Base-by-base conservation (phyloP, 1,140 invertebrate genomes). In the Plectrocnemia conspersa region DNA sequence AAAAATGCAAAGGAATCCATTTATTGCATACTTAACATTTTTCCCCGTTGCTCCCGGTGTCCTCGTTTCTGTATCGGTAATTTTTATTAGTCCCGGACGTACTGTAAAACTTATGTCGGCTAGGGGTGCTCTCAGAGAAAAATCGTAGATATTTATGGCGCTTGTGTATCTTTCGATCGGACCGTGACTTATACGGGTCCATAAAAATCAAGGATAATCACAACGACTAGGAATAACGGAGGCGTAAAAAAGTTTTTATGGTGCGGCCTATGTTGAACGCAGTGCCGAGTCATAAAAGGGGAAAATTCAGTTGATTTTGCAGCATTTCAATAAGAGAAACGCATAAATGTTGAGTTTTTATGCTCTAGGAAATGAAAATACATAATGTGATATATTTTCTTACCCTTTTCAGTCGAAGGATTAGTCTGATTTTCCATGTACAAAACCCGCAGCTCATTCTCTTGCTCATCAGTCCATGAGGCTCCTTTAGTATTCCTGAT, bases 391-490 rank as follows among this genome's bases (percentile, higher is more conserved):
- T 49, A 21, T 19, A 21, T 40, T n/a, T n/a, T n/a, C 32, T 49
- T 69, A 80, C 80, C 79, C 72, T 81, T 77, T 65, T 81, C 72
- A 41, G 75, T 79, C 63, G 75, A 63, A 23, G 79, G 76, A 67
- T 88, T 82, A 50, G 77, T 80, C 70, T 86, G 83, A 73, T 88
- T 87, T 70, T 94, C 89, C 73, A 89, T 86, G 71, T 85, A 91
- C 32, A 95, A 75, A 54, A 80, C 79, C 33, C 82, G 77, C 24
- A 94, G 69, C 77, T 95, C 91, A 54, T 86, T 79, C 71, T 95
- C 90, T 71, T 94, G 83, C 63, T 87, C 85, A 68, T 93, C 91
- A 23, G 79, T 83, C 93, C 93, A 97, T 9, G 33, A 27, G n/a
- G 36, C 36, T 18, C 68, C 64, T 58, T 70, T 73, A 41, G 64